These are phyloP conservation scores for Microplitis demolitor DNA, from an alignment of 1,140 invertebrate species.

Conservation along the genomic window DNA sequence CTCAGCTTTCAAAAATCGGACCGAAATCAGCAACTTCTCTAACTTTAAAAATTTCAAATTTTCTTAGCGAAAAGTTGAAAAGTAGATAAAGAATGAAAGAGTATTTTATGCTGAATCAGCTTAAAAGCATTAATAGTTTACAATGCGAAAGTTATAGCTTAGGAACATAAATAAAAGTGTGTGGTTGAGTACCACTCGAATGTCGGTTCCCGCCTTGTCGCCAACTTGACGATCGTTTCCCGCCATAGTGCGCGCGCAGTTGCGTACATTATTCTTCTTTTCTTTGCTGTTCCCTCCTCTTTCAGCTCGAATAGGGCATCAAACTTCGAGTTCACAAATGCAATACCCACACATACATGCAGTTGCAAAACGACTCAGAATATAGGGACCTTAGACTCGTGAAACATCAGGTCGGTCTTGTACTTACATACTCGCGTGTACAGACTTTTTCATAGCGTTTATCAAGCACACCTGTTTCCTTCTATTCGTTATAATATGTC, in stretches of 20 bases:
- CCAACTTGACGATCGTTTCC: not conserved
- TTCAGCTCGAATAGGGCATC: not conserved
- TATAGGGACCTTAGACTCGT: not conserved
- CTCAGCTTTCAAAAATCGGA: too few species aligned
- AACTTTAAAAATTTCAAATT: too few species aligned
- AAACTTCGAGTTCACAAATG: not conserved
- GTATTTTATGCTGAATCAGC: too few species aligned
- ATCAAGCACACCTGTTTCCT: not conserved
- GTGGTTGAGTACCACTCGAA: not conserved
- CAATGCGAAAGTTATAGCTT: too few species aligned
- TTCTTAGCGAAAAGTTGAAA: too few species aligned
- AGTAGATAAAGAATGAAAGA: too few species aligned
- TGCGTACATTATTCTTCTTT: not conserved
- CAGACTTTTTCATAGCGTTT: not conserved
- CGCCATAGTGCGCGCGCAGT: conserved; percentile 5
- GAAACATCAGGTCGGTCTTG: not conserved
- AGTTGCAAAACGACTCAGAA: not conserved
- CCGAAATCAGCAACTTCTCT: too few species aligned
- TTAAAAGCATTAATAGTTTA: too few species aligned
- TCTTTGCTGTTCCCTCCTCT: not conserved
- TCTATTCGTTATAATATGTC: not conserved
- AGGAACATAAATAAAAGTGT: too few species aligned
- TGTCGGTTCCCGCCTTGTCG: not conserved
- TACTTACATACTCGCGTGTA: not conserved
- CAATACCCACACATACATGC: not conserved